Base-by-base conservation (phyloP, 2,113 vertebrate genomes). In the Oreochromis niloticus region DNA sequence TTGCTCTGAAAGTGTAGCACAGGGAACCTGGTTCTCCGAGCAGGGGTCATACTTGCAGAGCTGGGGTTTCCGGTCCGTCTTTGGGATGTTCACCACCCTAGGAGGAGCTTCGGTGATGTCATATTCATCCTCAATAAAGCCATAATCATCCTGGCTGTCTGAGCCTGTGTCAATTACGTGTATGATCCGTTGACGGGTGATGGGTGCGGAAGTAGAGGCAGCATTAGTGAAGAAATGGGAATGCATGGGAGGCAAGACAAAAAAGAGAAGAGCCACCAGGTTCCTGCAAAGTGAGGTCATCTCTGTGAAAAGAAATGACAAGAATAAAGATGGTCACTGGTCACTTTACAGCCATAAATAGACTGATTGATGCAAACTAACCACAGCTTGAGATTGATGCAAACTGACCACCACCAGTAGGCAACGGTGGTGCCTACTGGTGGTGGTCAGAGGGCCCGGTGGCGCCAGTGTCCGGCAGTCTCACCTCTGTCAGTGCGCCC, bases 41-140 rank as follows among this genome's bases (percentile, higher is more conserved):
- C 97, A 97, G 59, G 93, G 14, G 86, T 96, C 13, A 4, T 95
- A 91, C 6, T 90, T 1, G 50, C 97, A 97, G 19, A 66, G 1
- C 27, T 50, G 39, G 12, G 14, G 50, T 5, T 19, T 27, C 1
- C 2, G 30, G 1, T 81, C 4, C 3, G 17, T 82, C 14, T 8
- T 83, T 12, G 2, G 1, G 0, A 84, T 1, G 2, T 27, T 2
- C 16, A 30, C 1, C 2, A 82, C 24, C 10, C 27, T 11, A 14
- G 90, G 43, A 71, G 52, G 2, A 81, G 41, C 3, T 24, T 7
- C 81, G 55, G 7, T 4, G 5, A 2, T 17, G 1, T 73, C 14
- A 4, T 2, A 0, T 24, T 78, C 2, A 0, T 90, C 79, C 2
- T 63, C 4, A 9, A 54, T 9, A 54, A 1, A 1, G 2, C 85